phyloP scores from a whole-genome alignment of 2,797 vertebrate species.

The Liparis tanakae region DNA sequence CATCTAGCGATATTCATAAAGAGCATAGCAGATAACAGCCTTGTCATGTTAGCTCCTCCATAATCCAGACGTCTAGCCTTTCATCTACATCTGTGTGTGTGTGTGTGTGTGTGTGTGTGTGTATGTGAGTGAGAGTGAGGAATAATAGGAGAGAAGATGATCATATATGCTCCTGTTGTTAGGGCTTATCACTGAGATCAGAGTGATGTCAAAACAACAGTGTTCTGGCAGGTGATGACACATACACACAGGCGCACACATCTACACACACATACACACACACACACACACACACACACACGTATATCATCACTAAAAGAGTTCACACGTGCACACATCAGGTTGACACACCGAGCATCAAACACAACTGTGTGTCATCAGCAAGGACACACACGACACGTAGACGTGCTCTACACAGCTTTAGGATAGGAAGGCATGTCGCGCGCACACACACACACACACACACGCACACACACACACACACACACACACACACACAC shows the following conservation, averaged over 20 bases:
- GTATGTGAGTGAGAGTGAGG: slow-evolving; percentile 7
- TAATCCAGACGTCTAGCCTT: slow-evolving; percentile 75
- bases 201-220: slow-evolving; percentile 77
- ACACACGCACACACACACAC: background rate
- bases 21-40: slow-evolving; percentile 83
- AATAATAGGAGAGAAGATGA: slow-evolving; percentile 58
- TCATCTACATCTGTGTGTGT: slow-evolving; percentile 64
- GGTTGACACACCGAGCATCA: slow-evolving; percentile 2
- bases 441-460: background rate
- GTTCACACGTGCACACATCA: slow-evolving; percentile 24
- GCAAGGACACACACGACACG: background rate
- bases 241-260: slow-evolving; percentile 14
- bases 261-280: background rate
- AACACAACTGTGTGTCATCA: slow-evolving; percentile 1
- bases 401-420: background rate
- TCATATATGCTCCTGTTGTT: slow-evolving; percentile 80
- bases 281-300: background rate
- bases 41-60: slow-evolving; percentile 78
- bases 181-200: slow-evolving; percentile 76
- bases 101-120: slow-evolving; percentile 3
- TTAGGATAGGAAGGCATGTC: slow-evolving; percentile 2
- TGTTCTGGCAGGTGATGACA: slow-evolving; percentile 69
- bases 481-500: slow-evolving; percentile 22
- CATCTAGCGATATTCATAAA: slow-evolving; percentile 83
- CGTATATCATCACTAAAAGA: slow-evolving; percentile 13